phyloP scores from a whole-genome alignment of 2,888 invertebrate genomes.

The Leptothorax acervorum region DNA sequence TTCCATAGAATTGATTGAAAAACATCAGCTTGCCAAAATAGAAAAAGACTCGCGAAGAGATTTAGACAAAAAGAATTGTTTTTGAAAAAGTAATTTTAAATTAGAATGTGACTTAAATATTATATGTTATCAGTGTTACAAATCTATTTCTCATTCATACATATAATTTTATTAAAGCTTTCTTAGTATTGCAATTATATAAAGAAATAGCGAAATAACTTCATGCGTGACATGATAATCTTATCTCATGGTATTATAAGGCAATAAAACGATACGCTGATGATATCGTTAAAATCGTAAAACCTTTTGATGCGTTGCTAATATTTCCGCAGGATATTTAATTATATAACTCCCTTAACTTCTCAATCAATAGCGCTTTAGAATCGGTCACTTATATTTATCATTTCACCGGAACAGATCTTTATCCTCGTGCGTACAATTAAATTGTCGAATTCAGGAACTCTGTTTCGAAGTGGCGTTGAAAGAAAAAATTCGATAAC shows the following conservation, averaged over 20 bases:
- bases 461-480: not conserved
- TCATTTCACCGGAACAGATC: not conserved
- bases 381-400: not conserved
- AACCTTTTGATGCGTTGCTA: constrained; percentile 5
- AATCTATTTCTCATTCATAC: not conserved
- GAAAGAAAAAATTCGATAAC: constrained; percentile 9
- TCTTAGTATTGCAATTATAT: not conserved
- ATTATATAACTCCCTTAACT: not conserved
- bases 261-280: not conserved
- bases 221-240: not conserved
- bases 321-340: constrained; percentile 6
- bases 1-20: not conserved
- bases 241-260: not conserved
- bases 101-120: not conserved
- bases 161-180: constrained; percentile 1
- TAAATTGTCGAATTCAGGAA: constrained; percentile 23
- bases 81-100: not conserved
- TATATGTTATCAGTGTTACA: not conserved
- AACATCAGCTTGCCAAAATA: not conserved
- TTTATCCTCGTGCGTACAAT: constrained; percentile 4
- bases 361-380: constrained; percentile 3
- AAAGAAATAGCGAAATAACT: not conserved
- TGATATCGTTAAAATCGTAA: constrained; percentile 6
- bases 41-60: not conserved
- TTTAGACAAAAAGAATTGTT: not conserved